These are phyloP conservation scores for Ciconia nigra DNA, from an alignment of 2,797 vertebrate species.

Conservation along the genomic window DNA sequence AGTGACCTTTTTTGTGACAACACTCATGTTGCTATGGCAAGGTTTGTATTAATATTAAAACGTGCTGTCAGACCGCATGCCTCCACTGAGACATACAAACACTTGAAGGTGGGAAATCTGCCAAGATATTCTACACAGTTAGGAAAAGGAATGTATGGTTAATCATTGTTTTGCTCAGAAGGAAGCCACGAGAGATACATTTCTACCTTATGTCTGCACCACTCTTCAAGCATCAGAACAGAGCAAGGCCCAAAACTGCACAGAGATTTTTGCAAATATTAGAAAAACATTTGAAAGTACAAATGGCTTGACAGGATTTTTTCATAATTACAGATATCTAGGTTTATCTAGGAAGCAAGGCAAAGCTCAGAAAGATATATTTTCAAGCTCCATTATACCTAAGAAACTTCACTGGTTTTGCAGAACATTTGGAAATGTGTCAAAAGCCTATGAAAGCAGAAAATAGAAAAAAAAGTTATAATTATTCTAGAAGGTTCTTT, in stretches of 20 bases:
- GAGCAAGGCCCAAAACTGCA: not conserved
- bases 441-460: not conserved
- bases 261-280: not conserved
- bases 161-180: constrained; percentile 19
- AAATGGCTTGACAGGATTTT: not conserved
- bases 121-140: constrained; percentile 14
- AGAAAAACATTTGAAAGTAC: not conserved
- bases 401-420: not conserved
- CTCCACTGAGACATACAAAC: constrained; percentile 15
- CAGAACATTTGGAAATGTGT: not conserved
- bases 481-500: not conserved
- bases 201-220: not conserved
- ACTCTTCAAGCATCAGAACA: not conserved
- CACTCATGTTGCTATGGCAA: constrained; percentile 16
- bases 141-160: constrained; percentile 25
- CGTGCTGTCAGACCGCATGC: not conserved
- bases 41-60: constrained; percentile 46
- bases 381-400: not conserved
- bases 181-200: not conserved
- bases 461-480: not conserved
- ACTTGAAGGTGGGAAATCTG: constrained; percentile 10
- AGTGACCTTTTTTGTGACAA: constrained; percentile 37
- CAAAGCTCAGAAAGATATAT: not conserved
- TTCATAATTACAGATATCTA: not conserved
- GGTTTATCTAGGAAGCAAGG: not conserved